A percentile compares a stretch with the other conserved stretches of the same genome.
Evolutionary conservation across 53 echinoderm and acorn worm genomes (phyloP).

Genomic region (Paelopatides confundens): DNA sequence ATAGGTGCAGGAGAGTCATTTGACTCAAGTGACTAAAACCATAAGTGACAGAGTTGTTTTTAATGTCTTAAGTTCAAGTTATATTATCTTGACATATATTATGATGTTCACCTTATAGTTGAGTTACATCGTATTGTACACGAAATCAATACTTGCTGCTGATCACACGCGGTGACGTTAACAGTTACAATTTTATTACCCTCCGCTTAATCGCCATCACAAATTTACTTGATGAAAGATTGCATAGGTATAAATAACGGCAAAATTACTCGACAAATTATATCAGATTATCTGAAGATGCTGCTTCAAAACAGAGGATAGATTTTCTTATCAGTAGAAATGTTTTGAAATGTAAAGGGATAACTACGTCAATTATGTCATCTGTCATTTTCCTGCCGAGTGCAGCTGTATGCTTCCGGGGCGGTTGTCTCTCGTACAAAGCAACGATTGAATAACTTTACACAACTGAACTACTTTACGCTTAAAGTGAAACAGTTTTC

Average conservation of each 20-base stretch:
- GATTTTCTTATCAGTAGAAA: neutral
- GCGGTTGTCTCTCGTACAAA: neutral
- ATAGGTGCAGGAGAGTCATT: too few relatives aligned
- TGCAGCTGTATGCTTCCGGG: slow-evolving; percentile 28
- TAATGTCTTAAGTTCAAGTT: too few relatives aligned
- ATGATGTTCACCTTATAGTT: too few relatives aligned
- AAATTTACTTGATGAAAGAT: neutral
- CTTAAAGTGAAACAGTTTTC: neutral
- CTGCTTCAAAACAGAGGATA: neutral
- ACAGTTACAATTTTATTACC: slow-evolving; percentile 43
- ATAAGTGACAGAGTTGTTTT: too few relatives aligned
- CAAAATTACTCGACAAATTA: slow-evolving; percentile 35
- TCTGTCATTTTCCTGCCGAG: slow-evolving; percentile 30
- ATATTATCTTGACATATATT: too few relatives aligned
- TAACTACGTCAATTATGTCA: slow-evolving; percentile 21
- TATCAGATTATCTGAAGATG: slow-evolving; percentile 19
- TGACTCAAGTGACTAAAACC: too few relatives aligned
- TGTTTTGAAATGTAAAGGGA: slow-evolving; percentile 3
- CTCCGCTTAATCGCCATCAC: neutral
- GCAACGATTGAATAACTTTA: neutral
- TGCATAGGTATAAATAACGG: slow-evolving; percentile 18
- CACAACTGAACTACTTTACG: neutral
- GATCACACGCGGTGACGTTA: slow-evolving; percentile 9
- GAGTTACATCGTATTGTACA: too few relatives aligned
- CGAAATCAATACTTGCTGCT: neutral